Evolutionary conservation across 2,797 vertebrate genomes (phyloP).

Genomic region (Amblyopsis hoosieri): DNA sequence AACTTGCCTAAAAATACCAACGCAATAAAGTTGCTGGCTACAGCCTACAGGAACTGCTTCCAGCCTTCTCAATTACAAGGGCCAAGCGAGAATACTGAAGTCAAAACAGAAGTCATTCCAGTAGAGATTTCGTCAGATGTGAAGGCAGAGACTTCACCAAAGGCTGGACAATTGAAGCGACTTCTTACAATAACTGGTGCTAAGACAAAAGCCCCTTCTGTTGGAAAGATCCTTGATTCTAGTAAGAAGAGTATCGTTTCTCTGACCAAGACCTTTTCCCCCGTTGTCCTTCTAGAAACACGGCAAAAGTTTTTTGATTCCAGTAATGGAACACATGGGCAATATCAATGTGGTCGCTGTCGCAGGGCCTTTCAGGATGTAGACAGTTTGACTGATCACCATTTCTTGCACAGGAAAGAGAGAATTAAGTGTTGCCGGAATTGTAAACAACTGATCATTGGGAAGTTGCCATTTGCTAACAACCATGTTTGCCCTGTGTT

Average conservation of each 20-base stretch:
- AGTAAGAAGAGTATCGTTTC: constrained; percentile 71
- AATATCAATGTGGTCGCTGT: constrained; percentile 78
- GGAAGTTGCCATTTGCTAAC: constrained; percentile 66
- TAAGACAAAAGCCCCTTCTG: constrained; percentile 64
- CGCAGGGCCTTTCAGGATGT: constrained; percentile 74
- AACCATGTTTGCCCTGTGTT: constrained; percentile 72
- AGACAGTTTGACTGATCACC: constrained; percentile 78
- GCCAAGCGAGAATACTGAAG: constrained; percentile 29
- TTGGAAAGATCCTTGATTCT: constrained; percentile 61
- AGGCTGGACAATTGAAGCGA: constrained; percentile 58
- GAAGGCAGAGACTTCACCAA: constrained; percentile 15
- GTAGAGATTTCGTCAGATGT: constrained; percentile 52
- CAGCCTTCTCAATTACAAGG: constrained; percentile 26
- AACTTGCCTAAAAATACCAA: constrained; percentile 48
- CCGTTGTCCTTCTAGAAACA: constrained; percentile 81
- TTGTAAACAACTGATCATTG: constrained; percentile 78
- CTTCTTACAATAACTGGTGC: constrained; percentile 57
- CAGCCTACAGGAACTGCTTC: constrained; percentile 71
- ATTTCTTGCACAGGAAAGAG: constrained; percentile 80
- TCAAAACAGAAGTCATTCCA: constrained; percentile 64
- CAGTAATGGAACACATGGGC: constrained; percentile 54
- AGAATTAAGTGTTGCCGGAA: constrained; percentile 78
- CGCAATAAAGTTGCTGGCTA: constrained; percentile 76
- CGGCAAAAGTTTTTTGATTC: constrained; percentile 75
- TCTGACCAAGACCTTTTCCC: constrained; percentile 75